A percentile compares a stretch with the other conserved stretches of the same genome.
Conservation (phyloP, 2,797 vertebrate species). For the Coregonus suidteri region DNA sequence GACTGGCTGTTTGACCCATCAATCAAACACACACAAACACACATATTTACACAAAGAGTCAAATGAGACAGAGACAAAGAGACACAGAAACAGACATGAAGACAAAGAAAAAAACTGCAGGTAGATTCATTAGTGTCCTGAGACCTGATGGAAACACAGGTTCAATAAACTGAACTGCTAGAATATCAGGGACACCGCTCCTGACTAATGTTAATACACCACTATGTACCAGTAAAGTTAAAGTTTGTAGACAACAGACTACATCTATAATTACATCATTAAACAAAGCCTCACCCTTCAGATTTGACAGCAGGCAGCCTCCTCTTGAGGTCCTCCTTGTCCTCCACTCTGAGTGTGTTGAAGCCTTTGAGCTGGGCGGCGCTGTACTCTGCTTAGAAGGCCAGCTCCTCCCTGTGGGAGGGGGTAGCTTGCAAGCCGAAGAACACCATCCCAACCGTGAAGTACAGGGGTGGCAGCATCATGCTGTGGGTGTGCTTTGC, state of each 20-base stretch:
- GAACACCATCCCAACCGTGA: too few relatives aligned
- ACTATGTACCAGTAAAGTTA: background rate
- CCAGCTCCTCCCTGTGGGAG: conserved; percentile 79
- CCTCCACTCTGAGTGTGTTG: conserved; percentile 78
- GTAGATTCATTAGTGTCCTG: conserved; percentile 54
- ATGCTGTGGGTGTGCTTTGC: too few relatives aligned
- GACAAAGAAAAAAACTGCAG: background rate
- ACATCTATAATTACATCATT: background rate
- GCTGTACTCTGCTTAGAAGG: conserved; percentile 83
- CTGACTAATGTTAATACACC: background rate
- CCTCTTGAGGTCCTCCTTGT: conserved; percentile 85
- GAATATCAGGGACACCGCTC: background rate
- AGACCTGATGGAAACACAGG: conserved; percentile 37
- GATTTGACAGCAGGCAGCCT: conserved; percentile 85
- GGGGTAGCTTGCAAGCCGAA: too few relatives aligned
- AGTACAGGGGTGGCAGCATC: too few relatives aligned
- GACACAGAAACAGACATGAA: background rate
- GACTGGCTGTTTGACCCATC: background rate
- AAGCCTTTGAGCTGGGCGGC: conserved; percentile 90
- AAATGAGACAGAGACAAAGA: background rate
- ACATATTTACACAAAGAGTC: background rate
- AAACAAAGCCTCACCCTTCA: conserved; percentile 83
- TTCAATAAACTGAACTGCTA: background rate
- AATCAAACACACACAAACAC: background rate
- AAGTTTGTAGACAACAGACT: background rate